These are phyloP conservation scores for Galeopterus variegatus DNA, from an alignment of 2,113 vertebrate species.

Conservation along the genomic window DNA sequence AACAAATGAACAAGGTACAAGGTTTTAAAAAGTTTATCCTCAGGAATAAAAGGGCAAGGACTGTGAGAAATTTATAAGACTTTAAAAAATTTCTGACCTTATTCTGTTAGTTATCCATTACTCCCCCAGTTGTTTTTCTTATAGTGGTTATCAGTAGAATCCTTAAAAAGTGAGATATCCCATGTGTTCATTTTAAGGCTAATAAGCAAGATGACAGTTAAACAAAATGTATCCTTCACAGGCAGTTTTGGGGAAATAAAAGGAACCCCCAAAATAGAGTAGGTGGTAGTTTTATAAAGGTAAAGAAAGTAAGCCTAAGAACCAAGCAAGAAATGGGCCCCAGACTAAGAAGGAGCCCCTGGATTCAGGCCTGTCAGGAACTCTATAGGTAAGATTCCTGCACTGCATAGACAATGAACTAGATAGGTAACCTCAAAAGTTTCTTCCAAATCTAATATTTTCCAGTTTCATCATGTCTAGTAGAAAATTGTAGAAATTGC, in stretches of 20 bases:
- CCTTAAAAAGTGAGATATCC: slow-evolving; percentile 47
- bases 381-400: neutral
- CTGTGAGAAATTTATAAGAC: slow-evolving; percentile 52
- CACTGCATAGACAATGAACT: slow-evolving; percentile 37
- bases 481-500: slow-evolving; percentile 34
- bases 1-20: slow-evolving; percentile 40
- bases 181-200: slow-evolving; percentile 5
- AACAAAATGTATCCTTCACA: slow-evolving; percentile 36
- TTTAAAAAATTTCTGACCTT: slow-evolving; percentile 51
- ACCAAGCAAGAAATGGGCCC: neutral
- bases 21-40: slow-evolving; percentile 57
- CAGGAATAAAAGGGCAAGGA: slow-evolving; percentile 47
- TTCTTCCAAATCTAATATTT: slow-evolving; percentile 53
- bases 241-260: neutral
- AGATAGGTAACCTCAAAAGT: slow-evolving; percentile 1
- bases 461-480: slow-evolving; percentile 19
- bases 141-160: slow-evolving; percentile 39
- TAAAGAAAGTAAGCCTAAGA: slow-evolving; percentile 22
- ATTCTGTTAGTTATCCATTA: slow-evolving; percentile 30
- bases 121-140: slow-evolving; percentile 58
- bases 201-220: slow-evolving; percentile 36
- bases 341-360: neutral
- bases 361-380: neutral
- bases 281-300: neutral
- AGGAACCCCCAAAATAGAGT: slow-evolving; percentile 2